Percentiles rank a stretch among this genome's conserved stretches.
phyloP scores from a whole-genome alignment of 2,888 invertebrate species.

The Callosobruchus maculatus region DNA sequence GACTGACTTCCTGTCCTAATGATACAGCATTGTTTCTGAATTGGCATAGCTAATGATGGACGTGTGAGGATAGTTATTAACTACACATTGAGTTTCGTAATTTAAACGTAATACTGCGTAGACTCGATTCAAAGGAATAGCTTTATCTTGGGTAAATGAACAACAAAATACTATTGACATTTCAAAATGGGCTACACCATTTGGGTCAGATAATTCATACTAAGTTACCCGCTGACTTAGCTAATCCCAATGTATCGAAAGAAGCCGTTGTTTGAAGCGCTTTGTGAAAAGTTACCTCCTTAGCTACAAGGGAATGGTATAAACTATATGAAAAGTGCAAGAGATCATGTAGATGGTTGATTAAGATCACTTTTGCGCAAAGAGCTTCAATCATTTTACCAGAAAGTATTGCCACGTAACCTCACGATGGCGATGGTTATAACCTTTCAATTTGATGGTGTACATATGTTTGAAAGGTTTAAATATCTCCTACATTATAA shows the following conservation, averaged over 20 bases:
- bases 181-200: not conserved
- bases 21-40: too few species aligned
- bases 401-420: not conserved
- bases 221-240: not conserved
- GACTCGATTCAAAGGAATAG: too few species aligned
- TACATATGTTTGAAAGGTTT: too few species aligned
- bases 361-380: not conserved
- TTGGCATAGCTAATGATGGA: too few species aligned
- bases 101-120: too few species aligned
- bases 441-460: too few species aligned
- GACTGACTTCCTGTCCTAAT: too few species aligned
- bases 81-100: too few species aligned
- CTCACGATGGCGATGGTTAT: too few species aligned
- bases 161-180: not conserved
- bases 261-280: not conserved
- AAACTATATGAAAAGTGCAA: not conserved
- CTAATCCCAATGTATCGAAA: not conserved
- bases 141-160: too few species aligned
- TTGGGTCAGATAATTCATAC: not conserved
- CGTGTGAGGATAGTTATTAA: too few species aligned
- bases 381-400: not conserved
- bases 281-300: not conserved
- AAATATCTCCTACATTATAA: too few species aligned
- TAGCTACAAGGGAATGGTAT: not conserved
- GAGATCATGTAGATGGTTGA: not conserved